Evolutionary conservation across 2,113 vertebrate species (phyloP).

Genomic region (Rhea pennata): DNA sequence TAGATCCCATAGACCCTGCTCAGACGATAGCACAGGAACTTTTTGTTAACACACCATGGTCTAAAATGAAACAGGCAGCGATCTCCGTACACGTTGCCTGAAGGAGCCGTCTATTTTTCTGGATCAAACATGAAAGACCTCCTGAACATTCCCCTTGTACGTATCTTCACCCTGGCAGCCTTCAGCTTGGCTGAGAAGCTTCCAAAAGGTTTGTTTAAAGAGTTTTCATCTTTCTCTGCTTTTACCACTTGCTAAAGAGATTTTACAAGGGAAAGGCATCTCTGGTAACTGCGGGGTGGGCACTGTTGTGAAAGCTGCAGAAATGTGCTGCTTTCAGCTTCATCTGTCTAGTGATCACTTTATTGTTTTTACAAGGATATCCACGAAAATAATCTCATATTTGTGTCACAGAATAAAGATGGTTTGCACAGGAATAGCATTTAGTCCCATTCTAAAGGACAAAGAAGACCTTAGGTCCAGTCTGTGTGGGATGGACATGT

Average conservation of each 20-base stretch:
- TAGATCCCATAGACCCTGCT: conserved; percentile 76
- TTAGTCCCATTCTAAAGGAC: neutral
- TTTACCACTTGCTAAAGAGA: neutral
- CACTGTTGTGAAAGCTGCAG: neutral
- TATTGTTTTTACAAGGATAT: neutral
- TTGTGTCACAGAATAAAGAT: neutral
- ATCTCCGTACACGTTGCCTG: conserved; percentile 59
- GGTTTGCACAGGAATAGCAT: neutral
- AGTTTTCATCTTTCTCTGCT: conserved; percentile 3
- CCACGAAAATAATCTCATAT: neutral
- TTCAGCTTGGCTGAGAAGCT: conserved; percentile 78
- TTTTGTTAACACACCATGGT: conserved; percentile 43
- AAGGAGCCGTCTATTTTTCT: conserved; percentile 59
- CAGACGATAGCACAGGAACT: conserved; percentile 64
- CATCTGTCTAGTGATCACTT: neutral
- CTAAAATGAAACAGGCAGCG: conserved; percentile 75
- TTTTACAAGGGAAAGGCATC: neutral
- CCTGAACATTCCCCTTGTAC: conserved; percentile 78
- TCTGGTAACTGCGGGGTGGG: neutral
- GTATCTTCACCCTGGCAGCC: conserved; percentile 79
- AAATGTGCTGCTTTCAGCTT: neutral
- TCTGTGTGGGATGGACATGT: neutral
- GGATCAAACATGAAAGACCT: conserved; percentile 85
- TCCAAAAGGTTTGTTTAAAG: conserved; percentile 86
- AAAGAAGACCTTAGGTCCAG: neutral